These are phyloP conservation scores for Echinometra lucunter DNA, from an alignment of 53 echinoderm and acorn worm genomes.

Conservation along the genomic window DNA sequence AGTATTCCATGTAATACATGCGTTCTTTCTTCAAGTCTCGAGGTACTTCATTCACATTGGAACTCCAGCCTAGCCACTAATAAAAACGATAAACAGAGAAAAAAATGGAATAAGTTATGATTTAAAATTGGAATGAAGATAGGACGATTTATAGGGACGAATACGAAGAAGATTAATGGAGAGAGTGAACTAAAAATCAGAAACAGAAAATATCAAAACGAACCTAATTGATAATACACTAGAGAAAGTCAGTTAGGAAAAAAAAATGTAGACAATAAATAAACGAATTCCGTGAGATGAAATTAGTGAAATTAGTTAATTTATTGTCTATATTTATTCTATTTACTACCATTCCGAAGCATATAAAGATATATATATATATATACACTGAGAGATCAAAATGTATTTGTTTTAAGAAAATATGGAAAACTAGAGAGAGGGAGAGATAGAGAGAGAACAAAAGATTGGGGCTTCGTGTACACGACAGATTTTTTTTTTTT, in stretches of 20 bases:
- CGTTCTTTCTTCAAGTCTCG: conserved; percentile 74
- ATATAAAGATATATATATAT: not conserved
- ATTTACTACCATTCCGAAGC: too few relatives aligned
- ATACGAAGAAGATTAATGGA: not conserved
- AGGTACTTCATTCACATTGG: conserved; percentile 53
- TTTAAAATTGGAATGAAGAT: too few relatives aligned
- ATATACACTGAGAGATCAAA: too few relatives aligned
- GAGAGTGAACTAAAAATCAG: not conserved
- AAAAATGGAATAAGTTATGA: not conserved
- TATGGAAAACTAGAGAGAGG: not conserved
- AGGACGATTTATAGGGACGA: not conserved
- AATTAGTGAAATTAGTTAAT: too few relatives aligned
- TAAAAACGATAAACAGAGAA: not conserved
- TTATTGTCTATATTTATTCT: too few relatives aligned
- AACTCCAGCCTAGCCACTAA: not conserved
- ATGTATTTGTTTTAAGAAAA: too few relatives aligned
- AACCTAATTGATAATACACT: not conserved
- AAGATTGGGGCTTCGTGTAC: not conserved
- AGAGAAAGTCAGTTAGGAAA: not conserved
- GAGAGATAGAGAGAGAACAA: not conserved
- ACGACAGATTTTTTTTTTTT: too few relatives aligned
- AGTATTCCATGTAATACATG: conserved; percentile 88
- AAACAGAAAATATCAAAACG: not conserved
- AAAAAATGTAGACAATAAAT: too few relatives aligned
- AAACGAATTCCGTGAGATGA: too few relatives aligned